A percentile compares a stretch with the other conserved stretches of the same genome.
Conservation (phyloP, 2,113 vertebrate species). For the Sinocyclocheilus grahami region DNA sequence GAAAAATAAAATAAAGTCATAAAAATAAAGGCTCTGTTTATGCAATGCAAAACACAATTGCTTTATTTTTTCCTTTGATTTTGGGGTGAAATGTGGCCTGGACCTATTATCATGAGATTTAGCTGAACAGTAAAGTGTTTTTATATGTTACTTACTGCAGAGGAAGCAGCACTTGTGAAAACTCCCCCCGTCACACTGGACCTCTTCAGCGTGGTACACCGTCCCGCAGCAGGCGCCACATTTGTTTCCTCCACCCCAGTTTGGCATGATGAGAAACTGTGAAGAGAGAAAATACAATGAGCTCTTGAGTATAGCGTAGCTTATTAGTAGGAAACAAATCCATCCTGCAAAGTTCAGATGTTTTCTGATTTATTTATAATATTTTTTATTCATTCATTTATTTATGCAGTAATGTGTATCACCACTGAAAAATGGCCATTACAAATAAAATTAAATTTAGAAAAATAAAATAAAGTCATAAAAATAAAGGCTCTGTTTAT, state of each 20-base stretch:
- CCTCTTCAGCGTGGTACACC: conserved; percentile 93
- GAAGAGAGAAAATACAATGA: background rate
- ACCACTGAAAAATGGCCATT: too few species aligned
- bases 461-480: background rate
- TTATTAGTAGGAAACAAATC: background rate
- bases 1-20: background rate
- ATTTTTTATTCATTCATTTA: too few species aligned
- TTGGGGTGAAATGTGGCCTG: background rate
- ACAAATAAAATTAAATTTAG: too few species aligned
- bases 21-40: background rate
- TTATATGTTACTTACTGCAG: conserved; percentile 85
- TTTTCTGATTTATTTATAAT: too few species aligned
- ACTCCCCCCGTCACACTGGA: conserved; percentile 91
- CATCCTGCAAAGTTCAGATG: background rate
- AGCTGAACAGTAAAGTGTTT: background rate
- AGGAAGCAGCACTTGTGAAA: conserved; percentile 95
- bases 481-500: background rate
- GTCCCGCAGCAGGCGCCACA: conserved; percentile 83
- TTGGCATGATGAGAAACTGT: conserved; percentile 80
- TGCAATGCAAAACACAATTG: background rate
- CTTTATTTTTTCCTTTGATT: background rate
- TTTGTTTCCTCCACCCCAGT: conserved; percentile 95
- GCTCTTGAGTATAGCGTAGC: background rate
- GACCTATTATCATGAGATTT: background rate
- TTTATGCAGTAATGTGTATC: too few species aligned